A percentile compares a stretch with the other conserved stretches of the same genome.
Conservation (phyloP, 2,888 invertebrate species). For the Ichneumon xanthorius region DNA sequence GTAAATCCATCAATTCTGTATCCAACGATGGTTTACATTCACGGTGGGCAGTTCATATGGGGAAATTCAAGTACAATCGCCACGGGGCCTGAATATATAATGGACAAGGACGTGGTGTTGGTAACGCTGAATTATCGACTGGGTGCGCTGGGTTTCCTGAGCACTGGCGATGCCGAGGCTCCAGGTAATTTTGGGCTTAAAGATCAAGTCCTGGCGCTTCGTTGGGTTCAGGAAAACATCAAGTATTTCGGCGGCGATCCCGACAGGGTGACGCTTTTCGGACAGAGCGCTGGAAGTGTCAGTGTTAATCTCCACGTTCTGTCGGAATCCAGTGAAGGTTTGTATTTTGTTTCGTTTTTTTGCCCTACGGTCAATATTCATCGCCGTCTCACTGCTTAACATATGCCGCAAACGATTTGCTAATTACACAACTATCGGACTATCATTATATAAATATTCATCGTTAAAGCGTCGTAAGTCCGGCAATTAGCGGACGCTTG, state of each 20-base stretch:
- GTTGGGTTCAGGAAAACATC: slow-evolving; percentile 72
- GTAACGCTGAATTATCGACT: slow-evolving; percentile 75
- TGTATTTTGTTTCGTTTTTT: not conserved
- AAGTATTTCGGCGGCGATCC: slow-evolving; percentile 70
- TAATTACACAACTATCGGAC: not conserved
- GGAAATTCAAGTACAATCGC: slow-evolving; percentile 58
- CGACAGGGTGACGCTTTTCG: slow-evolving; percentile 69
- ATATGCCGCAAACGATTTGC: not conserved
- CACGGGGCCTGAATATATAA: slow-evolving; percentile 70
- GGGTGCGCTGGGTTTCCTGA: slow-evolving; percentile 73
- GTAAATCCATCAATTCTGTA: slow-evolving; percentile 53
- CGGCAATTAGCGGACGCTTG: not conserved
- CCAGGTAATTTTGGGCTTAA: slow-evolving; percentile 74
- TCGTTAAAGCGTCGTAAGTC: not conserved
- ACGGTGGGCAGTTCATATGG: slow-evolving; percentile 68
- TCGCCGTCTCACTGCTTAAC: not conserved
- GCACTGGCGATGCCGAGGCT: slow-evolving; percentile 71
- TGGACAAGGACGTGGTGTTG: slow-evolving; percentile 73
- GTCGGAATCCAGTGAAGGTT: slow-evolving; percentile 65
- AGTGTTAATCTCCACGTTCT: slow-evolving; percentile 70
- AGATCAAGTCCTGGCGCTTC: slow-evolving; percentile 71
- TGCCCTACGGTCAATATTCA: not conserved
- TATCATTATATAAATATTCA: slow-evolving; percentile 8
- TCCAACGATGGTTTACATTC: slow-evolving; percentile 73
- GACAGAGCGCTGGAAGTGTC: slow-evolving; percentile 70